Conservation (phyloP, 2,113 vertebrate species). For the Callionymus lyra region DNA sequence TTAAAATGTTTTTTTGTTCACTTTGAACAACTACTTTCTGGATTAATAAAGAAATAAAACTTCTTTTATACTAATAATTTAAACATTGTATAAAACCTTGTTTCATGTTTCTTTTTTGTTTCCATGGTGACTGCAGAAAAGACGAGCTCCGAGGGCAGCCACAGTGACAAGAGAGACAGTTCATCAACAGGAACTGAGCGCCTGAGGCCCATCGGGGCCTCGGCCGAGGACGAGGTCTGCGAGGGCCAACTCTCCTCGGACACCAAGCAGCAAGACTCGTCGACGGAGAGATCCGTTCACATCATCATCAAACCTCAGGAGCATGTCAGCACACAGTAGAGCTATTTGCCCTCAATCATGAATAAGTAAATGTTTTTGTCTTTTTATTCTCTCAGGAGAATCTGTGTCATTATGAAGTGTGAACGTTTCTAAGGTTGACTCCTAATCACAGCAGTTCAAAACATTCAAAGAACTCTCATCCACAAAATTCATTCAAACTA, state of each 20-base stretch:
- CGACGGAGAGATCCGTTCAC: conserved; percentile 56
- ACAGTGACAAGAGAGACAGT: conserved; percentile 34
- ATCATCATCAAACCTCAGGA: conserved; percentile 62
- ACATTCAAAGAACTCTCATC: too few relatives aligned
- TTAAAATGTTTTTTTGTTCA: too few relatives aligned
- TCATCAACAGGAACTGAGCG: conserved; percentile 44
- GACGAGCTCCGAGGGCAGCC: conserved; percentile 24
- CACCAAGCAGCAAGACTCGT: conserved; percentile 26
- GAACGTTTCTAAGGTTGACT: too few relatives aligned
- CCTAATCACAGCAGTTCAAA: too few relatives aligned
- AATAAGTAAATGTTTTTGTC: conserved; percentile 18
- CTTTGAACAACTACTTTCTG: too few relatives aligned
- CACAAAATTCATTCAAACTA: too few relatives aligned
- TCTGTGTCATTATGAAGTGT: too few relatives aligned
- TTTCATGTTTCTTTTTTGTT: conserved; percentile 6
- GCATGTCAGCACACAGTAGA: conserved; percentile 27
- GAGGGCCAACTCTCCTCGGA: conserved; percentile 36
- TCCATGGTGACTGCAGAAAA: conserved; percentile 29
- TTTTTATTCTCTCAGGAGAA: too few relatives aligned
- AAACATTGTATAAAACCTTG: too few relatives aligned
- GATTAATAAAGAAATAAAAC: too few relatives aligned
- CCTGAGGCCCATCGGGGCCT: conserved; percentile 63
- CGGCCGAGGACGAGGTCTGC: conserved; percentile 52
- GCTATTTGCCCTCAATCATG: conserved; percentile 43
- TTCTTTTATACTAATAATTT: too few relatives aligned